phyloP scores from a whole-genome alignment of 2,888 invertebrate species.

The Harmothoe impar region DNA sequence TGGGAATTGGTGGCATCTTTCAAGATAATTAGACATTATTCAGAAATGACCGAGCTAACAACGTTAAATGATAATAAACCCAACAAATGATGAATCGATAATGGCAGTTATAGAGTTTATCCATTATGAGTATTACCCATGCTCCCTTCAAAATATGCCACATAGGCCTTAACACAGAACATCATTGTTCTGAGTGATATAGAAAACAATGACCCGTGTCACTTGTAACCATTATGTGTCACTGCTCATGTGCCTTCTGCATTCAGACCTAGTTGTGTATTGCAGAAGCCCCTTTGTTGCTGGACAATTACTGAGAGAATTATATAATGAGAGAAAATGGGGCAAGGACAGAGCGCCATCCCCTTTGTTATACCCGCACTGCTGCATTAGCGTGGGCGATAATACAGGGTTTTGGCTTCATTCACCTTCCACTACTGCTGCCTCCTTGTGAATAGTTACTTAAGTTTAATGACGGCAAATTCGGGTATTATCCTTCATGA shows the following conservation, averaged over 20 bases:
- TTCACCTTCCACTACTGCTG: background rate
- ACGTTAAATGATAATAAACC: too few relatives aligned
- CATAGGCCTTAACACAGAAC: too few relatives aligned
- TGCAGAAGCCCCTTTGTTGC: background rate
- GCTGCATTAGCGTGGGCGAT: background rate
- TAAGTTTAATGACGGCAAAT: constrained; percentile 2
- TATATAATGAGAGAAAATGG: constrained; percentile 6
- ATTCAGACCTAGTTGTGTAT: background rate
- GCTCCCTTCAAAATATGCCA: too few relatives aligned
- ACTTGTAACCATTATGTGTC: background rate
- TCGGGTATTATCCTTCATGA: background rate
- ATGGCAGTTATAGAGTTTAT: too few relatives aligned
- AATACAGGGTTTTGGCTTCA: background rate
- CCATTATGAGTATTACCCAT: too few relatives aligned
- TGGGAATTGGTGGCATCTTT: too few relatives aligned
- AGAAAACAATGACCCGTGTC: background rate
- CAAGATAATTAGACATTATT: too few relatives aligned
- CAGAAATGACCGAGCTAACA: too few relatives aligned
- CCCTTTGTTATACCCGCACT: background rate
- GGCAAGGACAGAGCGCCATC: background rate
- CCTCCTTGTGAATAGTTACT: background rate
- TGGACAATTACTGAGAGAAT: background rate
- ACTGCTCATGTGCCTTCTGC: background rate
- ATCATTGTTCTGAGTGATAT: background rate
- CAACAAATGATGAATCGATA: too few relatives aligned